Percentiles rank a stretch among this genome's conserved stretches.
phyloP scores from a whole-genome alignment of 2,888 invertebrate species.

The Netelia melanura region DNA sequence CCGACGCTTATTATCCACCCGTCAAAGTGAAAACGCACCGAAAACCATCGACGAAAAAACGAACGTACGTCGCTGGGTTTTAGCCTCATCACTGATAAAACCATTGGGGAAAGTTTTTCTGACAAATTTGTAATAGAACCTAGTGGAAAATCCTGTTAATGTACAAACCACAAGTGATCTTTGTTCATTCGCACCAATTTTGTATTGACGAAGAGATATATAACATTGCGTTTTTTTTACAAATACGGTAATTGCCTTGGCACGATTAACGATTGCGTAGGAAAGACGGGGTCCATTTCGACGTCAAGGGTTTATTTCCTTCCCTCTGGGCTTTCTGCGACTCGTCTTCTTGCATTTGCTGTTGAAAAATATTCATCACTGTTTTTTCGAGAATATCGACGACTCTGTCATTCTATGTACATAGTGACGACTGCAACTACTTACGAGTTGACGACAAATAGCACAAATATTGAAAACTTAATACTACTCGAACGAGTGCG shows the following conservation, averaged over 20 bases:
- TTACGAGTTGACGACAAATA: no score
- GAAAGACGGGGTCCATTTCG: constrained; percentile 81
- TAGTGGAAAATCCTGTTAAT: not conserved
- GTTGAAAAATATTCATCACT: constrained; percentile 69
- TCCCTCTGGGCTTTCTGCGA: constrained; percentile 77
- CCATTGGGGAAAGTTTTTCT: not conserved
- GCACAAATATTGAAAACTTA: no score
- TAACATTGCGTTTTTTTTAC: constrained; percentile 64
- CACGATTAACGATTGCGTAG: constrained; percentile 75
- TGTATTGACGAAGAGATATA: constrained; percentile 50
- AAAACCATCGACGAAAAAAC: constrained; percentile 69
- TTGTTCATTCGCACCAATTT: constrained; percentile 14
- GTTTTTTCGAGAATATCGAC: not conserved
- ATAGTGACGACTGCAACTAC: no score
- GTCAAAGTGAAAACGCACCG: constrained; percentile 67
- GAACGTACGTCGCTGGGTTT: constrained; percentile 73
- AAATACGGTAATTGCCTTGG: constrained; percentile 50
- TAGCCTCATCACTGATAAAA: constrained; percentile 41
- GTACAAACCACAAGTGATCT: not conserved
- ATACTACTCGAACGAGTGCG: constrained; percentile 10
- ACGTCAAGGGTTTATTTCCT: constrained; percentile 72
- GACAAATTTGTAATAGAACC: not conserved
- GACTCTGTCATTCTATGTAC: no score
- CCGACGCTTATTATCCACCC: constrained; percentile 73
- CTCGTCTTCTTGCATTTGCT: constrained; percentile 82